Evolutionary conservation across 2,113 vertebrate species (phyloP).

Genomic region (Pseudopipra pipra): DNA sequence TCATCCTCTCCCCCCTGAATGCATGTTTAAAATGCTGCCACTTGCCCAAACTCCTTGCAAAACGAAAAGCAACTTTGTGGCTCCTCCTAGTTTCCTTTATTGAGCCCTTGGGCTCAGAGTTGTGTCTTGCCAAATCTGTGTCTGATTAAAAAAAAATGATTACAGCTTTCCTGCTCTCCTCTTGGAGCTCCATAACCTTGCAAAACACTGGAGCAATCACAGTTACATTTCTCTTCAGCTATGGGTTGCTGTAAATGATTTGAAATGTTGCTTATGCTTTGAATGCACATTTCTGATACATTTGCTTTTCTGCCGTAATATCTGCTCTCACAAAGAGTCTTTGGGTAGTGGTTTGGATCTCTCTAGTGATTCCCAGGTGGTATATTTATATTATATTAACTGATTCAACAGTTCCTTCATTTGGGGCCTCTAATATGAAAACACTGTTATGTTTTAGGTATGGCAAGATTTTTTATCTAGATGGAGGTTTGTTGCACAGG

Average conservation of each 20-base stretch:
- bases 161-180: background rate
- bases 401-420: background rate
- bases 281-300: background rate
- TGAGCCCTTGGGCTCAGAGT: background rate
- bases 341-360: background rate
- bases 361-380: background rate
- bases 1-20: background rate
- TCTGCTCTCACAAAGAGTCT: background rate
- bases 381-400: background rate
- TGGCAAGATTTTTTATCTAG: background rate
- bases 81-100: background rate
- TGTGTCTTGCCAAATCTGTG: background rate
- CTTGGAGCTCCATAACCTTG: background rate
- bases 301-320: background rate
- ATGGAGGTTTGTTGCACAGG: background rate
- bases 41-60: background rate
- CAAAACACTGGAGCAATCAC: background rate
- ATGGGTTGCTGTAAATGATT: background rate
- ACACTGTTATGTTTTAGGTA: background rate
- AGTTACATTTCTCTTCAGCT: background rate
- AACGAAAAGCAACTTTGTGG: conserved; percentile 3
- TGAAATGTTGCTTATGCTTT: background rate
- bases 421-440: background rate
- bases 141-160: background rate
- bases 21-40: background rate